Evolutionary conservation across 30 jellyfish, hydroid and myxozoan genomes (phyloP).

Genomic region (Phacellophora camtschatica): DNA sequence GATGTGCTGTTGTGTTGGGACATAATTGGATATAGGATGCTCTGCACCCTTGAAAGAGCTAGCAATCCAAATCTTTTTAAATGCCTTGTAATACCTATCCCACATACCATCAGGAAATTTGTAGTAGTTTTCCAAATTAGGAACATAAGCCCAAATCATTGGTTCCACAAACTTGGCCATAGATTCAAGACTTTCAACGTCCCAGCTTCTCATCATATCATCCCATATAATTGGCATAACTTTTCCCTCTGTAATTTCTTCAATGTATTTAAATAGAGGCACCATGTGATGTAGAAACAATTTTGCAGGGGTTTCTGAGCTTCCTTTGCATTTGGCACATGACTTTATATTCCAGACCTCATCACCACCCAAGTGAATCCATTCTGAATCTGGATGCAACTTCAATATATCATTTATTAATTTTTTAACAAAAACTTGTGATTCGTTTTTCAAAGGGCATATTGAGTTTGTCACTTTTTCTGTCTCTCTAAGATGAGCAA

Average conservation of each 20-base stretch:
- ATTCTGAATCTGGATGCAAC: constrained; percentile 72
- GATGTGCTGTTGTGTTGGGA: constrained; percentile 63
- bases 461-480: constrained; percentile 58
- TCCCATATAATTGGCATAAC: constrained; percentile 90
- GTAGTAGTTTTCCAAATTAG: constrained; percentile 50
- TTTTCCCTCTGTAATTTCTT: constrained; percentile 24
- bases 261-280: constrained; percentile 52
- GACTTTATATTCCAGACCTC: constrained; percentile 90
- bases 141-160: constrained; percentile 93
- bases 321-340: constrained; percentile 71
- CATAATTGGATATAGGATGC: constrained; percentile 73
- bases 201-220: constrained; percentile 90
- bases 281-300: constrained; percentile 78
- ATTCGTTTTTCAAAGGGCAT: constrained; percentile 74
- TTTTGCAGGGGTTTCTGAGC: constrained; percentile 39
- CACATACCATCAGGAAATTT: constrained; percentile 90
- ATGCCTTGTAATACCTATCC: constrained; percentile 63
- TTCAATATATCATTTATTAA: constrained; percentile 52
- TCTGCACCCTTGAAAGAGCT: constrained; percentile 94
- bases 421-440: constrained; percentile 36
- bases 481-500: constrained; percentile 68
- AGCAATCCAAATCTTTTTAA: constrained; percentile 77
- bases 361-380: constrained; percentile 96
- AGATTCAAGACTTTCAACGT: constrained; percentile 35
- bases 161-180: constrained; percentile 68